phyloP scores from a whole-genome alignment of 2,797 vertebrate genomes.

The Xyrichtys novacula region DNA sequence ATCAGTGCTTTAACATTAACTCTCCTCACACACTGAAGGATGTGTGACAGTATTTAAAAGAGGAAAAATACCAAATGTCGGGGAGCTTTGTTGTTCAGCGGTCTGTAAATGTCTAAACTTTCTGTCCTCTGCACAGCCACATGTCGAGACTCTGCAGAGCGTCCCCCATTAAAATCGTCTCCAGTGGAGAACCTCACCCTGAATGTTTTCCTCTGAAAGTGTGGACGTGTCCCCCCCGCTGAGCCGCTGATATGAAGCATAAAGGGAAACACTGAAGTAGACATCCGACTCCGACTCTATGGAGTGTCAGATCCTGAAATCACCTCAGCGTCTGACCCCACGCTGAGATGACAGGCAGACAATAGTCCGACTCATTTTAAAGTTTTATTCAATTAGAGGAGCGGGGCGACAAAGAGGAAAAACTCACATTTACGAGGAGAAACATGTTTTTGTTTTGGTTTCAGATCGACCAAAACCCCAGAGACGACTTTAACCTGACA shows the following conservation, averaged over 20 bases:
- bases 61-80: too few relatives aligned
- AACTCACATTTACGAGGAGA: neutral
- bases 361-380: neutral
- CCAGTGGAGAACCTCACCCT: slow-evolving; percentile 41
- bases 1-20: too few relatives aligned
- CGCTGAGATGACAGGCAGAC: neutral
- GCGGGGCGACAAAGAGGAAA: neutral
- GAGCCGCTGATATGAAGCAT: slow-evolving; percentile 22
- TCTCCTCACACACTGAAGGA: too few relatives aligned
- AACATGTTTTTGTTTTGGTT: slow-evolving; percentile 11
- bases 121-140: slow-evolving; percentile 9
- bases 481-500: slow-evolving; percentile 88
- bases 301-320: neutral
- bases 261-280: neutral
- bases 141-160: slow-evolving; percentile 18
- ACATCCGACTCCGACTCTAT: neutral
- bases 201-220: slow-evolving; percentile 31
- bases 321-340: neutral
- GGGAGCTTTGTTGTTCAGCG: neutral
- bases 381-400: neutral
- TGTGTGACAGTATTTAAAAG: too few relatives aligned
- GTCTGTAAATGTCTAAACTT: neutral
- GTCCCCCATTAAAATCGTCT: slow-evolving; percentile 49
- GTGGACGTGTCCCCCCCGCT: slow-evolving; percentile 24
- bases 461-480: slow-evolving; percentile 88